phyloP scores from a whole-genome alignment of 37 sponge, comb jelly and placozoan genomes.

The Mnemiopsis leidyi region DNA sequence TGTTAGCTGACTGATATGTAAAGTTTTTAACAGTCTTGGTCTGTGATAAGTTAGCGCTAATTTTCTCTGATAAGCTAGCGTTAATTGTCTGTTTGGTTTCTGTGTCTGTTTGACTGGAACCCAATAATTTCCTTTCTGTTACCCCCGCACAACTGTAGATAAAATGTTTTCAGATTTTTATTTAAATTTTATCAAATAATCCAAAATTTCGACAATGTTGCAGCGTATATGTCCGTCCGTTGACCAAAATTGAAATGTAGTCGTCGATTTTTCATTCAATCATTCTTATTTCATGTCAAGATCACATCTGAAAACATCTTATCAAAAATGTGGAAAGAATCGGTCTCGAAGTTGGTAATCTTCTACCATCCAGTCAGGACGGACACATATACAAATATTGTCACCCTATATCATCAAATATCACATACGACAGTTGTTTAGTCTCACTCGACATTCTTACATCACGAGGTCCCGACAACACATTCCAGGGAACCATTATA shows the following conservation, averaged over 20 bases:
- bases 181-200: too few species aligned
- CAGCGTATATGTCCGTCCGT: not conserved
- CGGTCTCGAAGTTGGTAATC: not conserved
- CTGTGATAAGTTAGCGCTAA: too few species aligned
- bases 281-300: too few species aligned
- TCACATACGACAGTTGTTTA: not conserved
- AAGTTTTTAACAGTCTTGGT: too few species aligned
- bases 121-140: not conserved
- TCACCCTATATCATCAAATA: not conserved
- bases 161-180: not conserved
- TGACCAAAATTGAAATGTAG: too few species aligned
- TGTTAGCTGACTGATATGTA: too few species aligned
- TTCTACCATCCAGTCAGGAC: not conserved
- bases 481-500: not conserved
- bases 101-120: not conserved
- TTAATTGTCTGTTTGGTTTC: too few species aligned
- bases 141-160: not conserved
- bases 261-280: too few species aligned
- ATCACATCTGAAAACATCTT: not conserved
- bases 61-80: too few species aligned
- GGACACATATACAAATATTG: not conserved
- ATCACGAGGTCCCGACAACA: not conserved
- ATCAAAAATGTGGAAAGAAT: not conserved
- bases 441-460: not conserved
- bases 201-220: not conserved